Conservation (phyloP, 2,797 vertebrate species). For the Spondyliosoma cantharus region DNA sequence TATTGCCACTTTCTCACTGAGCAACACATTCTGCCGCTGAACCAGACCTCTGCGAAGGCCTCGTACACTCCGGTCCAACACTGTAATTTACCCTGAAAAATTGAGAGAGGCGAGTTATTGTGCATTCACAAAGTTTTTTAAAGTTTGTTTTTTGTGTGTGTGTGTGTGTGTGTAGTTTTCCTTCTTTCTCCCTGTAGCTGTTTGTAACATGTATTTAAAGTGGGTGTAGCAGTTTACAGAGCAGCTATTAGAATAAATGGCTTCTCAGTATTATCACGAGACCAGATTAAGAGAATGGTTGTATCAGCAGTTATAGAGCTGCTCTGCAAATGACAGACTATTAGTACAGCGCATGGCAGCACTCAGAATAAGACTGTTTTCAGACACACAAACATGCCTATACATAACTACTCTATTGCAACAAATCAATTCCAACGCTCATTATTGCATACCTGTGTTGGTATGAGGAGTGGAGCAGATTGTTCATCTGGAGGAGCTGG, state of each 20-base stretch:
- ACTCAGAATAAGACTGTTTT: constrained; percentile 60
- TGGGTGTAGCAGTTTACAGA: constrained; percentile 82
- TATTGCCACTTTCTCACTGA: constrained; percentile 72
- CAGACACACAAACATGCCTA: constrained; percentile 62
- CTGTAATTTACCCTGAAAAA: constrained; percentile 76
- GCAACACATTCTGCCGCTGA: constrained; percentile 59
- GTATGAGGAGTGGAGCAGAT: constrained; percentile 24
- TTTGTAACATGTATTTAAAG: constrained; percentile 82
- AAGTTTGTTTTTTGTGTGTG: constrained; percentile 36
- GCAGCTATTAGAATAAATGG: constrained; percentile 81
- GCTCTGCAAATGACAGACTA: constrained; percentile 77
- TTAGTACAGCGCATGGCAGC: constrained; percentile 59
- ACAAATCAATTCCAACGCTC: constrained; percentile 40
- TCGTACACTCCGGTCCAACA: constrained; percentile 40
- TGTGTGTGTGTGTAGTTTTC: constrained; percentile 44
- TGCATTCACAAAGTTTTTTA: constrained; percentile 58
- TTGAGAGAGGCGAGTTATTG: constrained; percentile 63
- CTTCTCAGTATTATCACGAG: constrained; percentile 78
- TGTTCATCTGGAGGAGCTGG: constrained; percentile 12
- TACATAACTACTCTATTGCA: constrained; percentile 42
- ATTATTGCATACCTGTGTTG: constrained; percentile 39
- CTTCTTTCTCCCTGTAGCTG: constrained; percentile 62
- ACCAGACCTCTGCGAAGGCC: constrained; percentile 42
- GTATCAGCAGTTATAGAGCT: constrained; percentile 79
- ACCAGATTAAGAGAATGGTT: constrained; percentile 76